Base-by-base conservation (phyloP, 2,888 invertebrate genomes). In the Ditula angustiorana region DNA sequence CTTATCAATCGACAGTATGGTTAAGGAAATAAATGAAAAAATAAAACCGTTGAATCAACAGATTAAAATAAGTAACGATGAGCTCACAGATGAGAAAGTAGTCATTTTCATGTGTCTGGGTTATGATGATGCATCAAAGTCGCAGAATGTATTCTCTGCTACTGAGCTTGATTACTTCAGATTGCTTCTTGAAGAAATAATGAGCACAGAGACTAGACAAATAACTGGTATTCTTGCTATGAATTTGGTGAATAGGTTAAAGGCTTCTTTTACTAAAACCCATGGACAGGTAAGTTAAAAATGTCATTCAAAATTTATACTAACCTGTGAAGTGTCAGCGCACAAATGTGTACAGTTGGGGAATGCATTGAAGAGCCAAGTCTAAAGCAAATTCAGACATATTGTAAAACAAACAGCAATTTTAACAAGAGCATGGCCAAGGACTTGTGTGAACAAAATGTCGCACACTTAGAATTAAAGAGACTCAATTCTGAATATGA, bases 91-190 rank as follows among this genome's bases (percentile, higher is more conserved):
- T 67, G 88, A 92, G 58, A 81, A 87, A 75, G 82, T 87, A 0
- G 61, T 90, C 1, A 75, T 92, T 19, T 92, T 90, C 64, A 63
- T 92, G 2, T 88, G 86, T 1, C 75, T 88, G 1, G 88, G 85
- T 0, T 81, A 79, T 72, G 91, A 92, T 73, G 86, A 85, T 55
- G 83, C 87, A 2, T 83, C 90, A 0, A 90, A 88, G 71, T 76
- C 88, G 0, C 92, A 92, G 65, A 88, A 85, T 67, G 50, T 90
- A 5, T 92, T 91, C 69, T 77, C 82, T 1, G 74, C 82, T 0
- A 80, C 75, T 2, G 89, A 91, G 64, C 67, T 92, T n/a, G 89
- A 91, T 63, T 91, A 84, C 67, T 92, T 90, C 63, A 84, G 90
- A 57, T 62, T 87, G 2, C 72, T 92, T 0, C 77, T 92, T 55